Percentiles rank a stretch among this genome's conserved stretches.
These are phyloP conservation scores for Corythornis vintsioides DNA, from an alignment of 2,113 vertebrate genomes.

Conservation along the genomic window DNA sequence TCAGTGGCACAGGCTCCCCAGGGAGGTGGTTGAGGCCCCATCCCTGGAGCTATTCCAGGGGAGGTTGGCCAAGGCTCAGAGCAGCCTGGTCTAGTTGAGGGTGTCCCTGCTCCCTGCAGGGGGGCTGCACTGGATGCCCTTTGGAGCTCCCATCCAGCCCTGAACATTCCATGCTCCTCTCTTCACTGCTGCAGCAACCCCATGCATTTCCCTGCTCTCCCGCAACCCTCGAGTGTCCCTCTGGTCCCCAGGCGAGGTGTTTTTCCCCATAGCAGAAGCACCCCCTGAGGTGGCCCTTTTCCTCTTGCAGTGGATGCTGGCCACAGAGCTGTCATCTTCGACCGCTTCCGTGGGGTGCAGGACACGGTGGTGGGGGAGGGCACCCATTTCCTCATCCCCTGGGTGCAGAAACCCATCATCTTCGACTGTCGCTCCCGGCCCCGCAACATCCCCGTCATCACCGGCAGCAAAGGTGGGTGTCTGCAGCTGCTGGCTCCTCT, in stretches of 20 bases:
- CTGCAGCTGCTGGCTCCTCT: no score
- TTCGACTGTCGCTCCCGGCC: conserved; percentile 96
- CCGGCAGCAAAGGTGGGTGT: conserved; percentile 92
- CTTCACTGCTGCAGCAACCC: fast-evolving
- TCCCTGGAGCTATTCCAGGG: no score
- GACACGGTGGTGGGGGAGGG: conserved; percentile 89
- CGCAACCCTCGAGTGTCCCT: no score
- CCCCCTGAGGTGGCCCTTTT: neutral
- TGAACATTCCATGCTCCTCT: no score
- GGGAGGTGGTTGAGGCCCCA: no score
- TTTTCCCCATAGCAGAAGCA: no score
- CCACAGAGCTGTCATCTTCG: conserved; percentile 94
- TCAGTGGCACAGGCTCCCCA: no score
- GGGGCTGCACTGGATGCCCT: no score
- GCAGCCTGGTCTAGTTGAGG: no score
- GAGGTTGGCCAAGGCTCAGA: no score
- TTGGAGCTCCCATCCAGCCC: no score
- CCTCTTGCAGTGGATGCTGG: conserved; percentile 88
- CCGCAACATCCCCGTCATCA: conserved; percentile 94
- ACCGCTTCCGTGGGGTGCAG: conserved; percentile 91
- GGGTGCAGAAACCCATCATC: conserved; percentile 96
- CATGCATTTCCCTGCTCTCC: fast-evolving
- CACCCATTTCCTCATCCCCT: conserved; percentile 96
- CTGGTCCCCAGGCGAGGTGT: fast-evolving
- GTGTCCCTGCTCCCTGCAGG: no score